phyloP scores from a whole-genome alignment of 1,140 invertebrate species.

The Lordiphosa clarofinis region DNA sequence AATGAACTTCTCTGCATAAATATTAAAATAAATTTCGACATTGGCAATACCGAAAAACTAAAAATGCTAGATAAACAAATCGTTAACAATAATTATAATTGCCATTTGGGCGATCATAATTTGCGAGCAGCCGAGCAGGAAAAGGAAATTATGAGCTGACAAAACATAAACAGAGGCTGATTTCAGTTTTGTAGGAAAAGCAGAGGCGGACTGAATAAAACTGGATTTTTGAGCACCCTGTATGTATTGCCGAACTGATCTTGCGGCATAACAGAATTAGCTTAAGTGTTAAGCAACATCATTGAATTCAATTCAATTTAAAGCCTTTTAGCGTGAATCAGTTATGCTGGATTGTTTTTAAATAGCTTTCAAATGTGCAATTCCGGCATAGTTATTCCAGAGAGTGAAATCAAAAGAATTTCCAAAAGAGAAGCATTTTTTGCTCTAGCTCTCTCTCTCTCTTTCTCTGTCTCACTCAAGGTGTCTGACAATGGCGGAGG shows the following conservation, averaged over 20 bases:
- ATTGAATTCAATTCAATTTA: too few relatives aligned
- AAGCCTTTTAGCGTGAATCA: too few relatives aligned
- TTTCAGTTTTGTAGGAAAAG: conserved; percentile 8
- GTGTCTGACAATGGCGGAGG: background rate
- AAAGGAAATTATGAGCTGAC: conserved; percentile 69
- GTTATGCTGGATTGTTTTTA: too few relatives aligned
- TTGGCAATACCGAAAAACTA: conserved; percentile 48
- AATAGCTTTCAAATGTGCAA: too few relatives aligned
- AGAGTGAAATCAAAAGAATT: background rate
- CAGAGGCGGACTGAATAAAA: background rate
- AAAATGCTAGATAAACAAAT: conserved; percentile 68
- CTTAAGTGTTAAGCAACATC: too few relatives aligned
- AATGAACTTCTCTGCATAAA: conserved; percentile 73
- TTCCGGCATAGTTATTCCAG: background rate
- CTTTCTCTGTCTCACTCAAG: conserved; percentile 1
- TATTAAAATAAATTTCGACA: conserved; percentile 76
- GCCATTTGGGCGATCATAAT: conserved; percentile 66
- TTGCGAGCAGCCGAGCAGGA: conserved; percentile 59
- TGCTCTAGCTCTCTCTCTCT: background rate
- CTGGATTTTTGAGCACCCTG: conserved; percentile 5
- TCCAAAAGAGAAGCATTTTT: background rate
- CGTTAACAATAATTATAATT: conserved; percentile 78
- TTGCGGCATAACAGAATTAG: too few relatives aligned
- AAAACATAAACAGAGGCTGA: conserved; percentile 57
- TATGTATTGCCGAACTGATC: too few relatives aligned